A percentile compares a stretch with the other conserved stretches of the same genome.
Evolutionary conservation across 2,113 vertebrate genomes (phyloP).

Genomic region (Microcebus jonahi): DNA sequence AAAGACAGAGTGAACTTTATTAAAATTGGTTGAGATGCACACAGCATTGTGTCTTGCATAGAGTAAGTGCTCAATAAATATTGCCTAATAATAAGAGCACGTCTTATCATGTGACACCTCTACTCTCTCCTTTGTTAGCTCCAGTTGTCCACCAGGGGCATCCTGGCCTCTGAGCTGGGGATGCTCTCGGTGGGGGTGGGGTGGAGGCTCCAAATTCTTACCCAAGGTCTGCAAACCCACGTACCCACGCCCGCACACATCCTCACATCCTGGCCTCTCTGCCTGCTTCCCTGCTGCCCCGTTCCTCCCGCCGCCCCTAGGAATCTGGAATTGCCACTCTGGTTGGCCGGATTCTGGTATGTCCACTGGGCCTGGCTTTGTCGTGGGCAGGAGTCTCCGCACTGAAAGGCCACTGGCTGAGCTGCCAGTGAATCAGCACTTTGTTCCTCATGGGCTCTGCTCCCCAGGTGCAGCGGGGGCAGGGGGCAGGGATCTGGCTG

Average conservation of each 20-base stretch:
- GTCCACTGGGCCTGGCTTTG: not conserved
- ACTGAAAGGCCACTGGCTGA: not conserved
- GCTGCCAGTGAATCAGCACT: not conserved
- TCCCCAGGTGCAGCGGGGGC: not conserved
- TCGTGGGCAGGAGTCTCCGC: no score
- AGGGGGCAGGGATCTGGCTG: not conserved
- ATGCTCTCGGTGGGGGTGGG: not conserved
- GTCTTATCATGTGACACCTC: not conserved
- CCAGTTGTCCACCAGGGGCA: not conserved
- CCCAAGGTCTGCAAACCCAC: not conserved
- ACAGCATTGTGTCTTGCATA: not conserved
- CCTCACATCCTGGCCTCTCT: not conserved
- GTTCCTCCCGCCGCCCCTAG: not conserved
- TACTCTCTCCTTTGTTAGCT: not conserved
- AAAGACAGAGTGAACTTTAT: not conserved
- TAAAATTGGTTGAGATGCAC: not conserved
- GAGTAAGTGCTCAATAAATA: not conserved
- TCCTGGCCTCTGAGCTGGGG: not conserved
- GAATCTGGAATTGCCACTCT: not conserved
- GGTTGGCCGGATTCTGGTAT: not conserved
- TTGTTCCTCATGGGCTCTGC: slow-evolving; percentile 7
- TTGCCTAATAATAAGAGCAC: not conserved
- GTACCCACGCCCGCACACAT: not conserved
- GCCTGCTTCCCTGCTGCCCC: not conserved
- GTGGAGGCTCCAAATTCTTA: not conserved